Percentiles rank a stretch among this genome's conserved stretches.
Evolutionary conservation across 2,888 invertebrate genomes (phyloP).

Genomic region (Eutolmus rufibarbis): DNA sequence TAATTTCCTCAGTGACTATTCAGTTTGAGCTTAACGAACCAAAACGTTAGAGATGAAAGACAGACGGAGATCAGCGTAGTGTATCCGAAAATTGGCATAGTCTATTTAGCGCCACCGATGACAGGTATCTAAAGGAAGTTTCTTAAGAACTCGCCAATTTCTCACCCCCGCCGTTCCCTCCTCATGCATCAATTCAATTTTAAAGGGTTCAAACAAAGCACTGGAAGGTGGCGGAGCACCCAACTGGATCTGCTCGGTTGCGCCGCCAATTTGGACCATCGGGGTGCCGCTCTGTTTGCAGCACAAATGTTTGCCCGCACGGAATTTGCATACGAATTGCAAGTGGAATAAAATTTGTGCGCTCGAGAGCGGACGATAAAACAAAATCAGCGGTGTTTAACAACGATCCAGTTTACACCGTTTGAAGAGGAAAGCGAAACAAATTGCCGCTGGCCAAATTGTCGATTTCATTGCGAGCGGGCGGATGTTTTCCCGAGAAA

Average conservation of each 20-base stretch:
- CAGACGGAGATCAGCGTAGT: not conserved
- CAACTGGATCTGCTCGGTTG: not conserved
- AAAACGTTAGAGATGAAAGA: not conserved
- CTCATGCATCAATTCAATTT: not conserved
- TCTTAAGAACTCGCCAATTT: not conserved
- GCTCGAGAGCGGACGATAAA: slow-evolving; percentile 5
- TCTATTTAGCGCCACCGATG: not conserved
- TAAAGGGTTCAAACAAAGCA: not conserved
- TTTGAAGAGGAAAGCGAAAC: slow-evolving; percentile 15
- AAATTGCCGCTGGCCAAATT: not conserved
- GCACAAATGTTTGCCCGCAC: slow-evolving; percentile 19
- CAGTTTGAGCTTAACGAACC: not conserved
- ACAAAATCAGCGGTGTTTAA: slow-evolving; percentile 27
- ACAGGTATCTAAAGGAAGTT: not conserved
- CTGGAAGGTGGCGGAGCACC: not conserved
- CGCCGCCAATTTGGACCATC: not conserved
- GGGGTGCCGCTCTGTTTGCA: slow-evolving; percentile 3
- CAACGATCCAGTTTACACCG: slow-evolving; percentile 21
- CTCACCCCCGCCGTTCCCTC: not conserved
- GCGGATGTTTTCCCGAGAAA: not conserved
- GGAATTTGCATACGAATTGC: slow-evolving; percentile 32
- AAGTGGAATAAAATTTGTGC: slow-evolving; percentile 23
- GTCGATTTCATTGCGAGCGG: not conserved
- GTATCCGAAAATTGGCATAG: not conserved
- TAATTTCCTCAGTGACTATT: not conserved